Evolutionary conservation across 1,140 invertebrate genomes (phyloP).

Genomic region (Bombus waltoni): DNA sequence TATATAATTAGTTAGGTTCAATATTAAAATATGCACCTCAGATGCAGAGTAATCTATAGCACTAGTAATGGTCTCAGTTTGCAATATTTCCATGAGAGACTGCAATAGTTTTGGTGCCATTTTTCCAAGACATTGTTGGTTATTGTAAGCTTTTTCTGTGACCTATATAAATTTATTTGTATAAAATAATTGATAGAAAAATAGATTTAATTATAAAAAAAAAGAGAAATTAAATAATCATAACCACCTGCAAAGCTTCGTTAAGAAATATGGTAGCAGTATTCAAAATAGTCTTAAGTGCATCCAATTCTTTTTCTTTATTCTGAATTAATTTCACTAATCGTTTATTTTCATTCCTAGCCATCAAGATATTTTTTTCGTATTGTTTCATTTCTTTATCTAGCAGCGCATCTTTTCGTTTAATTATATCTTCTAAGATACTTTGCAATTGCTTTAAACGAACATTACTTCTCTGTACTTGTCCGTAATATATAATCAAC

Average conservation of each 20-base stretch:
- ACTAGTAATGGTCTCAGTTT: conserved; percentile 33
- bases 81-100: conserved; percentile 74
- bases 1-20: background rate
- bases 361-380: conserved; percentile 84
- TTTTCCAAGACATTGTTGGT: conserved; percentile 58
- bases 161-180: conserved; percentile 52
- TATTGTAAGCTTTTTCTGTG: conserved; percentile 44
- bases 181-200: conserved; percentile 73
- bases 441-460: conserved; percentile 73
- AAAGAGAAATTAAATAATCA: background rate
- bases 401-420: conserved; percentile 79
- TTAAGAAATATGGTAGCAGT: conserved; percentile 84
- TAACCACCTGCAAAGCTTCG: conserved; percentile 83
- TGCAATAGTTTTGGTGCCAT: conserved; percentile 71
- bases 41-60: conserved; percentile 46
- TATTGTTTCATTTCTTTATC: conserved; percentile 82
- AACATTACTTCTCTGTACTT: conserved; percentile 77
- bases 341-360: conserved; percentile 81
- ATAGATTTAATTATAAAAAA: conserved; percentile 25
- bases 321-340: conserved; percentile 80
- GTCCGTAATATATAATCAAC: conserved; percentile 82
- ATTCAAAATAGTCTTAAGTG: conserved; percentile 83
- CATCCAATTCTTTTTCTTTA: conserved; percentile 82
- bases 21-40: conserved; percentile 34
- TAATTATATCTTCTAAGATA: conserved; percentile 66